Evolutionary conservation across 2,888 invertebrate species (phyloP).

Genomic region (Pharmacophagus antenor): DNA sequence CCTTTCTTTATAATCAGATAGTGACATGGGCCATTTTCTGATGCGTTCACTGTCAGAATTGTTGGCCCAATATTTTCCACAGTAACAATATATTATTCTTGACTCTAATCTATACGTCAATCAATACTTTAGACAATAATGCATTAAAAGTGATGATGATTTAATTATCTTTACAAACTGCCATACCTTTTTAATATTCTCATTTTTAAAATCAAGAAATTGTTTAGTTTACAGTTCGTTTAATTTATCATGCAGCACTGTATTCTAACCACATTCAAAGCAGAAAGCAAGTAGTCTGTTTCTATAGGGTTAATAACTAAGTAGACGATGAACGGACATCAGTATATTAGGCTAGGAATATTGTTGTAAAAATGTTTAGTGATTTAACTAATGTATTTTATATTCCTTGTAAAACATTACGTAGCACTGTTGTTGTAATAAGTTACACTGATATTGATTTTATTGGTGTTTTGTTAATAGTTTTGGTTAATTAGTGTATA

Average conservation of each 20-base stretch:
- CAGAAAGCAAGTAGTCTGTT: constrained; percentile 2
- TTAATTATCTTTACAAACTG: background rate
- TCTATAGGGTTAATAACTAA: background rate
- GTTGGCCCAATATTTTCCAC: background rate
- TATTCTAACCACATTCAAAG: background rate
- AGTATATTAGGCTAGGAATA: no score
- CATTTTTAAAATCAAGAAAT: background rate
- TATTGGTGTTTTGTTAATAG: background rate
- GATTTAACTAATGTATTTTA: no score
- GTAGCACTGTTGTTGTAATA: background rate
- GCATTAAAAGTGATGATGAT: background rate
- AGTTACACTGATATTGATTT: background rate
- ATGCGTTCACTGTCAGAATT: background rate
- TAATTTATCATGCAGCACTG: background rate
- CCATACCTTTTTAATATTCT: background rate
- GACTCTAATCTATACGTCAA: background rate
- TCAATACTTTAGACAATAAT: background rate
- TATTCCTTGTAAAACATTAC: background rate
- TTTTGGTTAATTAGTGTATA: background rate
- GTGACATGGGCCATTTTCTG: background rate
- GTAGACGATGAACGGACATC: background rate
- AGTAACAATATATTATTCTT: background rate
- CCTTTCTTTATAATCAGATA: background rate
- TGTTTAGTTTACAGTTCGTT: background rate
- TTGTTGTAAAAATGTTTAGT: no score